Evolutionary conservation across 2,888 invertebrate species (phyloP).

Genomic region (Polia nebulosa): DNA sequence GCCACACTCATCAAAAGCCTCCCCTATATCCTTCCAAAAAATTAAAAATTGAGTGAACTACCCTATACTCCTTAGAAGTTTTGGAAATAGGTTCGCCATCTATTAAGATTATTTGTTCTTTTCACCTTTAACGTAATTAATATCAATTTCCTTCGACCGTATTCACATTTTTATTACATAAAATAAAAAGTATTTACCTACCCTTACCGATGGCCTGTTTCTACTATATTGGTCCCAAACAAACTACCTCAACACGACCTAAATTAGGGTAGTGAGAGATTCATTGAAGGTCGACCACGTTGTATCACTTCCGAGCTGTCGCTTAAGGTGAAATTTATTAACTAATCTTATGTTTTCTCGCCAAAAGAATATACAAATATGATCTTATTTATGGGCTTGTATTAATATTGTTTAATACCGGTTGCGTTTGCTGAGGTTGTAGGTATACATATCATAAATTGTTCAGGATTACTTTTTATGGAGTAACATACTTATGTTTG

Average conservation of each 20-base stretch:
- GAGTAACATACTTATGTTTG: no score
- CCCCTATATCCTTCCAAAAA: no score
- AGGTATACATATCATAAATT: no score
- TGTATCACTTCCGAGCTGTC: constrained; percentile 14
- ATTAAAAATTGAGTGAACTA: no score
- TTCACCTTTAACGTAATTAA: neutral
- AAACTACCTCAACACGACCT: constrained; percentile 26
- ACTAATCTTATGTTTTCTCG: neutral
- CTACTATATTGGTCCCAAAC: constrained; percentile 6
- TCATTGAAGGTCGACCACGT: constrained; percentile 20
- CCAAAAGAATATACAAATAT: neutral
- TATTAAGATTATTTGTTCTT: no score
- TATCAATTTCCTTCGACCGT: neutral
- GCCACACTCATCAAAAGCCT: no score
- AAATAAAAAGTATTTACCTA: neutral
- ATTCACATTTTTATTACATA: neutral
- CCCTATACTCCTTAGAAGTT: no score
- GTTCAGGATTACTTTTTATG: no score
- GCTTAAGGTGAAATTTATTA: constrained; percentile 27
- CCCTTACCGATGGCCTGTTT: constrained; percentile 1
- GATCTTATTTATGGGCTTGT: neutral
- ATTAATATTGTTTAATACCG: no score
- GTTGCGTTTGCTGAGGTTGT: no score
- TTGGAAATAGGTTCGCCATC: no score
- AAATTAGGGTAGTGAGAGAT: constrained; percentile 28